Percentiles rank a stretch among this genome's conserved stretches.
These are phyloP conservation scores for Nautilus pompilius DNA, from an alignment of 1,140 invertebrate genomes.

Conservation along the genomic window DNA sequence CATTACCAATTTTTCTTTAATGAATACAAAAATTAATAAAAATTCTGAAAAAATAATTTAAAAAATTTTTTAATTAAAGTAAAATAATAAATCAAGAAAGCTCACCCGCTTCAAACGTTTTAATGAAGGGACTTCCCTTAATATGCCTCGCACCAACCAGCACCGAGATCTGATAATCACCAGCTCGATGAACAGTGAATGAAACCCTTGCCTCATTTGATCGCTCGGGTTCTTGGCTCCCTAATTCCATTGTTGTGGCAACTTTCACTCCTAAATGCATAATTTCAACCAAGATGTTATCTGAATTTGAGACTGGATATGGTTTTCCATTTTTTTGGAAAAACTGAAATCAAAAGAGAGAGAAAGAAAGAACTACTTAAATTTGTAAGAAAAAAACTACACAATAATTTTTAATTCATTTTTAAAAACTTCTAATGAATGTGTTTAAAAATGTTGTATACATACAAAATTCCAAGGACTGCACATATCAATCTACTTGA, in stretches of 20 bases:
- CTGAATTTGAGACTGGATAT: constrained; percentile 87
- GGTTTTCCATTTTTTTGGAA: constrained; percentile 88
- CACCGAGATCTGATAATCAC: constrained; percentile 81
- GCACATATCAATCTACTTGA: no score
- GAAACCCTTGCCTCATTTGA: constrained; percentile 69
- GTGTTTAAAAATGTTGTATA: no score
- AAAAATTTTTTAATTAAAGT: no score
- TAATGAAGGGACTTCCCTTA: constrained; percentile 67
- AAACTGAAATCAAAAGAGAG: constrained; percentile 63
- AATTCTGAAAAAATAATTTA: no score
- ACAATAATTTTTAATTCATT: neutral
- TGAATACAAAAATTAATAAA: no score
- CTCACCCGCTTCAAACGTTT: constrained; percentile 67
- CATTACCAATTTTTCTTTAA: no score
- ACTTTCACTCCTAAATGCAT: constrained; percentile 79
- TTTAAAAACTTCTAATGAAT: neutral
- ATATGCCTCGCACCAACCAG: constrained; percentile 72
- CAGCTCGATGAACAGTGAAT: constrained; percentile 86
- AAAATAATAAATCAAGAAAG: no score
- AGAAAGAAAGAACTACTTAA: no score
- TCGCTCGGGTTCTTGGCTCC: constrained; percentile 68
- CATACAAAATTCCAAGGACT: no score
- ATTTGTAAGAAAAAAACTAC: neutral
- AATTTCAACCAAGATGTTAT: constrained; percentile 82
- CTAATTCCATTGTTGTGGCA: constrained; percentile 78